Base-by-base conservation (phyloP, 2,113 vertebrate species). In the Sinocyclocheilus maitianheensis region DNA sequence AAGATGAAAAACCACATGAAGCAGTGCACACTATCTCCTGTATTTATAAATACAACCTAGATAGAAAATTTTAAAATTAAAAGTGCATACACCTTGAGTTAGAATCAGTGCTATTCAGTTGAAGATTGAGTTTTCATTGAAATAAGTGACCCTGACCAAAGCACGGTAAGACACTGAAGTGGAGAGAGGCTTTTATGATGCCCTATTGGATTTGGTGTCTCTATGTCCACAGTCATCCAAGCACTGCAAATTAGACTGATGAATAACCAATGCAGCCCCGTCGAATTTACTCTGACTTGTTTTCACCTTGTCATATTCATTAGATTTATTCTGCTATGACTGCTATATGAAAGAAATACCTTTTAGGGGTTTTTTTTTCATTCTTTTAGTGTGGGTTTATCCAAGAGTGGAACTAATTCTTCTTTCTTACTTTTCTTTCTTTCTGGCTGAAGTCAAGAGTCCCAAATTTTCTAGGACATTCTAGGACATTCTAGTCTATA, bases 161-260 rank as follows among this genome's bases (percentile, higher is more conserved):
- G 62, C 53, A 91, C 90, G 87, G 87, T 86, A 86, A 89, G 90
- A 92, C 89, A 87, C 87, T 84, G 88, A 92, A 90, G 88, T 90
- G 88, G 37, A 88, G 91, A 93, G 90, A 94, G 92, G 91, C 92
- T 91, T 93, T 92, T 93, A 91, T 91, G 87, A 86, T 30, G 89
- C 92, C 91, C 92, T 76, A 83, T 93, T 89, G 93, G 91, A 95
- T 94, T 91, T 90, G 87, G 90, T 92, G 92, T 93, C 90, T 91
- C 89, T 89, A 89, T 90, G 88, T 93, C 90, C 93, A 91, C 93
- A 92, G 93, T 93, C 92, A 92, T 89, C 93, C 91, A 93, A 93
- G 93, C 89, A 90, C 87, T 93, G 89, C 93, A 92, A 94, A 95
- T 94, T 92, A 93, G 90, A 91, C 89, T 90, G 93, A 92, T 91